These are phyloP conservation scores for Atherinosoma microstoma DNA, from an alignment of 2,797 vertebrate species.

Conservation along the genomic window DNA sequence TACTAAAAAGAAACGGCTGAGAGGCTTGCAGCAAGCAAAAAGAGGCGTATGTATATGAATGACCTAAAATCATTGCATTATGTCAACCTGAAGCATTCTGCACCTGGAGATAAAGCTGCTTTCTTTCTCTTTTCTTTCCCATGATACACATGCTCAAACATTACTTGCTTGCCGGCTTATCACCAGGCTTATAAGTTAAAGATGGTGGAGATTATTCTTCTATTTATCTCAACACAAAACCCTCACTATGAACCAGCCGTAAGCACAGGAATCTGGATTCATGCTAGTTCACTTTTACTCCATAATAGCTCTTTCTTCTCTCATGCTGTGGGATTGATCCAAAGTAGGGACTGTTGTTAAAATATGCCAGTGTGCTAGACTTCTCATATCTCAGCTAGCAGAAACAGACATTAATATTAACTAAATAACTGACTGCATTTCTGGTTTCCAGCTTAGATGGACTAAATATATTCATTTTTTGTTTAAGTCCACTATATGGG, in stretches of 20 bases:
- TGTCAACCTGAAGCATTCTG: conserved; percentile 10
- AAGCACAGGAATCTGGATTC: conserved; percentile 33
- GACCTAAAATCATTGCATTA: conserved; percentile 8
- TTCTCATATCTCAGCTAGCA: background rate
- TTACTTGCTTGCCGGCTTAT: background rate
- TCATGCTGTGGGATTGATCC: background rate
- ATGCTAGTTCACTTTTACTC: conserved; percentile 17
- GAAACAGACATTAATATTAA: background rate
- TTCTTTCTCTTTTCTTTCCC: background rate
- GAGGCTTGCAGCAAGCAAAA: conserved; percentile 5
- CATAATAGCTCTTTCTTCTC: conserved; percentile 3
- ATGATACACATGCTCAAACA: background rate
- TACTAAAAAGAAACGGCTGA: conserved; percentile 37
- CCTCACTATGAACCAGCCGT: conserved; percentile 25
- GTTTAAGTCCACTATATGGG: conserved; percentile 46
- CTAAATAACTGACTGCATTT: background rate
- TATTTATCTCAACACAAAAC: conserved; percentile 42
- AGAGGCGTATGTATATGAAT: conserved; percentile 4
- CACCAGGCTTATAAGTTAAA: conserved; percentile 23
- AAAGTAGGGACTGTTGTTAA: background rate
- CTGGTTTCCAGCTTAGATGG: background rate
- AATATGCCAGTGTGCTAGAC: background rate
- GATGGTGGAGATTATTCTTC: conserved; percentile 42
- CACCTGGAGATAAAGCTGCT: conserved; percentile 2
- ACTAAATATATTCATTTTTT: conserved; percentile 22